Evolutionary conservation across 2,888 invertebrate species (phyloP).

Genomic region (Oligia strigilis): DNA sequence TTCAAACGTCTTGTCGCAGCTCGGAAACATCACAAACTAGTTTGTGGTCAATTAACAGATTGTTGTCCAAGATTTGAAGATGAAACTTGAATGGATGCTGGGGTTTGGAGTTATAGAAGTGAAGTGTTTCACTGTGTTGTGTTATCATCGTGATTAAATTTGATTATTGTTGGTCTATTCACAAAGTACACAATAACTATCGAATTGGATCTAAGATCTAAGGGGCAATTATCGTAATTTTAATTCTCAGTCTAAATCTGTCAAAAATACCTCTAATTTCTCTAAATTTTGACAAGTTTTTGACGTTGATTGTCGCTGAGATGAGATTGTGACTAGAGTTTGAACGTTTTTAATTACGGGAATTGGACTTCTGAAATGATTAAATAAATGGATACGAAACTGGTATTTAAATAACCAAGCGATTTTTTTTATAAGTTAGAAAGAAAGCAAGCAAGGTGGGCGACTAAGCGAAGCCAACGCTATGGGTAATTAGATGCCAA

Average conservation of each 20-base stretch:
- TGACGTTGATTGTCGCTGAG: not conserved
- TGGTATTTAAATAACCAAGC: not conserved
- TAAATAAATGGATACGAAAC: too few species aligned
- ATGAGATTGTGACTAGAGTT: not conserved
- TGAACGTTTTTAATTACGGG: not conserved
- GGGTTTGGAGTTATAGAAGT: not conserved
- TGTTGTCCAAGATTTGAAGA: constrained; percentile 13
- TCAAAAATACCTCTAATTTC: too few species aligned
- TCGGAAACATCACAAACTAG: constrained; percentile 21
- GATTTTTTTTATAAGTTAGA: not conserved
- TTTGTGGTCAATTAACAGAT: constrained; percentile 44
- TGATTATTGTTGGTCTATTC: too few species aligned
- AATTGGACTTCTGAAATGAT: not conserved
- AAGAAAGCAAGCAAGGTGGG: not conserved
- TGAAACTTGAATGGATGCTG: constrained; percentile 20
- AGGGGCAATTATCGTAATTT: too few species aligned
- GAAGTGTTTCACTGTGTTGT: not conserved
- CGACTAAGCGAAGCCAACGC: not conserved
- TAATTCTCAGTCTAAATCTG: too few species aligned
- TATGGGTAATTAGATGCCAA: not conserved
- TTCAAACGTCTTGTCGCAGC: constrained; percentile 10
- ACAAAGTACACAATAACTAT: too few species aligned
- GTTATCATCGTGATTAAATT: not conserved
- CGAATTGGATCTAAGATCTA: too few species aligned
- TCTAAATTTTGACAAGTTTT: not conserved